Conservation (phyloP, 2,113 vertebrate species). For the Pao palembangensis region DNA sequence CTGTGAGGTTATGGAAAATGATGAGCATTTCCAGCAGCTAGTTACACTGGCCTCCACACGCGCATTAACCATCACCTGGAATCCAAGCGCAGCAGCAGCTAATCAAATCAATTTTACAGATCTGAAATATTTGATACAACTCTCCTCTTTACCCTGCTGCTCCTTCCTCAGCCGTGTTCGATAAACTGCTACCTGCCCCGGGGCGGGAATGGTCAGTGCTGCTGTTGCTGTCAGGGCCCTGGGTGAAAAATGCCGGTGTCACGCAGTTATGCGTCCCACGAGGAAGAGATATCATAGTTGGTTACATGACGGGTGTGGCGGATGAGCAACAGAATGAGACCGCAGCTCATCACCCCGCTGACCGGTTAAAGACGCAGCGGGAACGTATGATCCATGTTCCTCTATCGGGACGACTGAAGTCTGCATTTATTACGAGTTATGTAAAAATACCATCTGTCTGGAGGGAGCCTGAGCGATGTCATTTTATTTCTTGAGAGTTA, state of each 20-base stretch:
- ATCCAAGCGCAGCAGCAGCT: constrained; percentile 39
- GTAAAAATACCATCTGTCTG: too few species aligned
- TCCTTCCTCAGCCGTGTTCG: constrained; percentile 32
- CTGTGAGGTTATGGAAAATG: constrained; percentile 60
- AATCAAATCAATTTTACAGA: constrained; percentile 16
- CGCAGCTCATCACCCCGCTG: constrained; percentile 47
- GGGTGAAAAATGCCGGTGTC: constrained; percentile 45
- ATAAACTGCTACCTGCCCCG: constrained; percentile 23
- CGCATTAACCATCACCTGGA: constrained; percentile 42
- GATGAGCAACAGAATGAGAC: constrained; percentile 44
- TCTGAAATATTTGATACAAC: background rate
- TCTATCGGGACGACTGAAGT: background rate
- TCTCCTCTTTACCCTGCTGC: constrained; percentile 12
- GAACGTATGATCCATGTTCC: background rate
- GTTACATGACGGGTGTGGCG: constrained; percentile 57
- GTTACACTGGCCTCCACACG: constrained; percentile 19
- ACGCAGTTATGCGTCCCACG: constrained; percentile 37
- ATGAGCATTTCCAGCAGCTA: constrained; percentile 46
- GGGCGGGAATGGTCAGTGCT: constrained; percentile 27
- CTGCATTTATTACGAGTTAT: too few species aligned
- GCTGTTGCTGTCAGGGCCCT: constrained; percentile 30
- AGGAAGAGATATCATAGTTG: constrained; percentile 45
- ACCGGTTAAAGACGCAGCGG: constrained; percentile 21
- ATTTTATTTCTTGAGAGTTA: too few species aligned
- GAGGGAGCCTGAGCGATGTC: too few species aligned